These are phyloP conservation scores for Willisornis vidua DNA, from an alignment of 2,113 vertebrate species.

Conservation along the genomic window DNA sequence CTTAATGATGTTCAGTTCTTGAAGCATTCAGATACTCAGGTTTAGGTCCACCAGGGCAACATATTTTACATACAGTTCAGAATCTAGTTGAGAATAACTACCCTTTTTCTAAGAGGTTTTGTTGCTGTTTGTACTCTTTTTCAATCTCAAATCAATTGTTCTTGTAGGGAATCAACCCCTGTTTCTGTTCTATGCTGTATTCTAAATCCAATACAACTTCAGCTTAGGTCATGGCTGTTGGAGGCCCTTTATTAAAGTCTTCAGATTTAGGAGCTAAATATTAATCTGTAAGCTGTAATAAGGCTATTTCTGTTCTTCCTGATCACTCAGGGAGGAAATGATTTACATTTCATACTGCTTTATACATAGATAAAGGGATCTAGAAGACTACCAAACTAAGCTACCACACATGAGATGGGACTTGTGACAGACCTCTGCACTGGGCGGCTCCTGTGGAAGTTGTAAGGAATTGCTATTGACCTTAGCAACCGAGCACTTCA, in stretches of 20 bases:
- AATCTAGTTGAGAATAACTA: not conserved
- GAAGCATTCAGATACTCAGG: not conserved
- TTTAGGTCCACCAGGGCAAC: not conserved
- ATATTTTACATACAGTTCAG: not conserved
- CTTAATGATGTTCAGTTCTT: not conserved
- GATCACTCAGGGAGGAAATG: not conserved
- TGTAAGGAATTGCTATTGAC: not conserved
- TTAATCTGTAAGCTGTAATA: not conserved
- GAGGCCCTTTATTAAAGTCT: not conserved
- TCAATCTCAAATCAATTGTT: not conserved
- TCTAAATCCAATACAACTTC: not conserved
- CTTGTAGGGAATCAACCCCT: not conserved
- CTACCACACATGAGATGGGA: not conserved
- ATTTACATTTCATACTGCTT: not conserved
- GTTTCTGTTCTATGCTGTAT: not conserved
- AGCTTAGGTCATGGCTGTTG: not conserved
- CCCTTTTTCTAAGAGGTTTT: not conserved
- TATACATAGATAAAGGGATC: not conserved
- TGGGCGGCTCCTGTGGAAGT: not conserved
- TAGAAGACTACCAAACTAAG: not conserved
- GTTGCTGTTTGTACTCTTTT: not conserved
- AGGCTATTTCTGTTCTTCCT: not conserved
- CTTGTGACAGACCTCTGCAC: not conserved
- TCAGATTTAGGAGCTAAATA: not conserved
- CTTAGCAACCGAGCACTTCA: not conserved